Percentiles rank a stretch among this genome's conserved stretches.
Evolutionary conservation across 2,888 invertebrate species (phyloP).

Genomic region (Drosophila subsilvestris): DNA sequence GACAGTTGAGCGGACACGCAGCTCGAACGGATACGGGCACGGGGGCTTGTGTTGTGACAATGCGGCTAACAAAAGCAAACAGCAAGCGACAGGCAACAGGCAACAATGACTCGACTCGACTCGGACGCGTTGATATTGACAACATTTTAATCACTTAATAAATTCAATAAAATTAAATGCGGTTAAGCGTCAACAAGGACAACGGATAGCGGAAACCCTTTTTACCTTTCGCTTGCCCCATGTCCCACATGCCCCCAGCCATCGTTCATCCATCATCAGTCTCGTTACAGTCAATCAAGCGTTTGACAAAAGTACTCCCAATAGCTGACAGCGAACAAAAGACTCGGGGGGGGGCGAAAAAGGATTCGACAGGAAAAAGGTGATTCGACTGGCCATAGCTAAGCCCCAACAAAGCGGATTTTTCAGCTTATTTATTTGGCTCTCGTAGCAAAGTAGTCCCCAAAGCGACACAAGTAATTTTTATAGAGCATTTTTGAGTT

Average conservation of each 20-base stretch:
- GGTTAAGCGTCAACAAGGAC: conserved; percentile 79
- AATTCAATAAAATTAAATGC: conserved; percentile 84
- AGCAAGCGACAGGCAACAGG: conserved; percentile 12
- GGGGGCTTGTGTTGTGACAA: conserved; percentile 56
- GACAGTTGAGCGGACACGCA: conserved; percentile 17
- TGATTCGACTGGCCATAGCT: background rate
- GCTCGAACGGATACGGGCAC: no score
- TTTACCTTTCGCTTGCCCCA: background rate
- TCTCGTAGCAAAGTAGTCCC: background rate
- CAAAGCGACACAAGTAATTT: conserved; percentile 11
- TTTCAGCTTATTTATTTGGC: conserved; percentile 11
- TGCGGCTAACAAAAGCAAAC: conserved; percentile 71
- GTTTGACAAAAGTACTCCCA: conserved; percentile 54
- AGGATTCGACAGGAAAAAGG: conserved; percentile 47
- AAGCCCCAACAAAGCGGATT: background rate
- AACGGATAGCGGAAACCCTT: conserved; percentile 10
- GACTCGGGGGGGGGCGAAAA: conserved; percentile 43
- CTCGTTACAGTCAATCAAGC: conserved; percentile 52
- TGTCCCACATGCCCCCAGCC: background rate
- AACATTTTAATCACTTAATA: conserved; percentile 84
- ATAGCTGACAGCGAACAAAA: conserved; percentile 60
- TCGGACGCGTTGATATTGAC: conserved; percentile 78
- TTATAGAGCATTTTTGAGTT: background rate
- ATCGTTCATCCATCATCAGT: conserved; percentile 23
- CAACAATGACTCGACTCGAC: conserved; percentile 56